Conservation (phyloP, 1,140 invertebrate genomes). For the Chrysoperla carnea region DNA sequence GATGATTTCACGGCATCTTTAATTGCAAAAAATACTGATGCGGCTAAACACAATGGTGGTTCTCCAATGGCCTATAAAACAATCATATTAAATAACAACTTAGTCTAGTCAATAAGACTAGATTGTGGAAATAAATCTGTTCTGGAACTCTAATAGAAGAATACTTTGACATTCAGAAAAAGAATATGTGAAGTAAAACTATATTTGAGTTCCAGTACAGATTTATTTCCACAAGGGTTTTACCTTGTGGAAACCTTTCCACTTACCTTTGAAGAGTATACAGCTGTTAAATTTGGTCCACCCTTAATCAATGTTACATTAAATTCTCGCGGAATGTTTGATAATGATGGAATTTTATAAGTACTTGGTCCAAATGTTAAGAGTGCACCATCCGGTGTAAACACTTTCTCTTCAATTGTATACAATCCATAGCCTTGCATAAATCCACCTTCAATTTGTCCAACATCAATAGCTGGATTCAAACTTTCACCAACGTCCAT, state of each 20-base stretch:
- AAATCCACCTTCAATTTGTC: slow-evolving; percentile 53
- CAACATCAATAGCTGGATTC: slow-evolving; percentile 52
- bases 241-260: no score
- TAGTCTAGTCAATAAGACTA: no score
- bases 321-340: slow-evolving; percentile 36
- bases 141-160: no score
- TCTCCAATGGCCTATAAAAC: slow-evolving; percentile 40
- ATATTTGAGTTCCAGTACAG: no score
- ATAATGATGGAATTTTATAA: slow-evolving; percentile 44
- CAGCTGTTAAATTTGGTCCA: slow-evolving; percentile 37
- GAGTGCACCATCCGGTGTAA: slow-evolving; percentile 33
- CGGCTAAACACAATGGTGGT: slow-evolving; percentile 42
- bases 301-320: slow-evolving; percentile 43
- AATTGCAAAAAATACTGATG: slow-evolving; percentile 43
- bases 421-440: slow-evolving; percentile 46
- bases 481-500: slow-evolving; percentile 51
- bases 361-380: slow-evolving; percentile 39
- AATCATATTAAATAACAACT: no score
- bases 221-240: no score
- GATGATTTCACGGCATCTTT: slow-evolving; percentile 27
- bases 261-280: slow-evolving; percentile 47
- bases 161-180: no score
- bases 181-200: no score
- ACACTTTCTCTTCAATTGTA: slow-evolving; percentile 40
- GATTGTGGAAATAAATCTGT: no score